A percentile compares a stretch with the other conserved stretches of the same genome.
These are phyloP conservation scores for Orgyia antiqua DNA, from an alignment of 2,888 invertebrate species.

Conservation along the genomic window DNA sequence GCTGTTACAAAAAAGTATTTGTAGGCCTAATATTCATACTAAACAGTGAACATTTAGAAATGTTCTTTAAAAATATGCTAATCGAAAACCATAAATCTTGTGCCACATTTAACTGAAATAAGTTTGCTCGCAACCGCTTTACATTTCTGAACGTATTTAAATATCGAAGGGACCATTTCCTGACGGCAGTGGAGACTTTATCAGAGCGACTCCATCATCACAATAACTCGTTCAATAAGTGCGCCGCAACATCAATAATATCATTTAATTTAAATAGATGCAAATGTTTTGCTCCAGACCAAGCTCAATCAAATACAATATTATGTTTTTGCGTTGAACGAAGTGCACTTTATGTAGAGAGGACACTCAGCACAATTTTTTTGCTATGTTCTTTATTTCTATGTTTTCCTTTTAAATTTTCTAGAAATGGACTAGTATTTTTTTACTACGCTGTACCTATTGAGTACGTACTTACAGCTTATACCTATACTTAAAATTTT, in stretches of 20 bases:
- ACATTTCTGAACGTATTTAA: conserved; percentile 16
- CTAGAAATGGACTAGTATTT: too few species aligned
- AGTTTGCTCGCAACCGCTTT: conserved; percentile 19
- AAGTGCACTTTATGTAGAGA: too few species aligned
- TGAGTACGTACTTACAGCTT: too few species aligned
- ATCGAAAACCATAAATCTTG: conserved; percentile 22
- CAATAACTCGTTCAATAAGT: conserved; percentile 47
- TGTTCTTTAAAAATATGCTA: conserved; percentile 16
- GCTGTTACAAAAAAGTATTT: conserved; percentile 1
- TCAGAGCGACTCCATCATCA: conserved; percentile 27
- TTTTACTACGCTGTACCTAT: too few species aligned
- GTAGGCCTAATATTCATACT: background rate
- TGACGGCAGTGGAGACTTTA: conserved; percentile 14
- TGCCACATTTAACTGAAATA: conserved; percentile 25
- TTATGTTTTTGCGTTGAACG: conserved; percentile 42
- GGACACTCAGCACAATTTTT: too few species aligned
- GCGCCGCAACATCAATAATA: conserved; percentile 50
- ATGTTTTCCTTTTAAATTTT: too few species aligned
- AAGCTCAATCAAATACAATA: conserved; percentile 55
- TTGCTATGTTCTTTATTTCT: too few species aligned
- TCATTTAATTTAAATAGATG: conserved; percentile 44
- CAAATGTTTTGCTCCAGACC: conserved; percentile 52
- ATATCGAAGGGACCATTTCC: conserved; percentile 19
- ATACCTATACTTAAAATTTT: too few species aligned
- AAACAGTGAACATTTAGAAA: conserved; percentile 13